Evolutionary conservation across 1,140 invertebrate species (phyloP), one percentile per base, ranked within the genome.

Genomic region (Pseudomyrmex concolor): DNA sequence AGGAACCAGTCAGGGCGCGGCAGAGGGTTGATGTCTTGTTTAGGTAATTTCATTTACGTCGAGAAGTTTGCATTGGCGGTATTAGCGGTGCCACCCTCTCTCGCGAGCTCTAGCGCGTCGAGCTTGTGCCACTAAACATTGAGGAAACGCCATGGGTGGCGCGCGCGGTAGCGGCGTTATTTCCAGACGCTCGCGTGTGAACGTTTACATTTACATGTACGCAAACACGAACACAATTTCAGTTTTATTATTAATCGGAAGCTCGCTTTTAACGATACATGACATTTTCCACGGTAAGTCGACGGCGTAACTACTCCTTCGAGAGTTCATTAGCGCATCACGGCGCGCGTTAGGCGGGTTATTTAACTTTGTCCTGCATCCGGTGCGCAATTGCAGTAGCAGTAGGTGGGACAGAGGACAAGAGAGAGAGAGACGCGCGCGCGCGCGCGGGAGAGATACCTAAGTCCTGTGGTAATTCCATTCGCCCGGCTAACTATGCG

Each of bases 1-100:
- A 76, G 51, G 34, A 82, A 51, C 17, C 34, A 34, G 25, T 0
- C 25, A 34, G 48, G 17, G 13, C 15, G 68, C 50, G 43, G 48
- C 51, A 25, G 73, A 66, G 73, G 34, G 34, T 34, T 71, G 76
- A 80, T 59, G 76, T 80, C 76, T 80, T 80, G 76, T 80, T 80
- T 67, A 55, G 66, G 76, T 80, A 80, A 80, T 80, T 80, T 71
- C 76, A 71, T 80, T 71, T 80, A 60, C 54, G 76, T 71, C 67
- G 76, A 71, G 76, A 80, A 80, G 76, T 80, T 80, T 80, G 76
- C 76, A 80, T 70, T 48, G 76, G 54, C n/a, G 43, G 66, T 80
- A 80, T 71, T 80, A 80, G 76, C 22, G 25, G 22, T 43, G 48
- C 43, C 1, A 48, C 43, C 13, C 55, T 13, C 43, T 10, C 9